A percentile compares a stretch with the other conserved stretches of the same genome.
Evolutionary conservation across 2,113 vertebrate species (phyloP).

Genomic region (Rhynchomys soricoides): DNA sequence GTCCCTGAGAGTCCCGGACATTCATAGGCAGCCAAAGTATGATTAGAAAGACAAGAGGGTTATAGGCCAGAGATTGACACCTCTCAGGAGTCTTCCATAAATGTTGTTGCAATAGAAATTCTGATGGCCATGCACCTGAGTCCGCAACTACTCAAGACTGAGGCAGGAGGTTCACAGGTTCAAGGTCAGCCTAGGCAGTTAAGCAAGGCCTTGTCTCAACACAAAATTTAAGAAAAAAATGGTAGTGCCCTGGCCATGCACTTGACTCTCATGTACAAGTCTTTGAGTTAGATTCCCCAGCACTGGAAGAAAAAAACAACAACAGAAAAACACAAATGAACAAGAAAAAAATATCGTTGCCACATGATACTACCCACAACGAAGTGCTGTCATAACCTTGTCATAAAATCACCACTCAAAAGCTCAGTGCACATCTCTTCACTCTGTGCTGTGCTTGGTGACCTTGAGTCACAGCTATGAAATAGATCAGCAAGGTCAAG

Average conservation of each 20-base stretch:
- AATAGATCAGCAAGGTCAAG: not conserved
- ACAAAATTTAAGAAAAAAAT: not conserved
- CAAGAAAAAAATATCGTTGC: not conserved
- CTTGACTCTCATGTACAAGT: not conserved
- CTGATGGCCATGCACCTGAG: not conserved
- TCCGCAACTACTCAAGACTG: not conserved
- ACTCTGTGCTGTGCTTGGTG: not conserved
- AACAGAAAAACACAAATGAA: too few species aligned
- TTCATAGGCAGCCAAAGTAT: not conserved
- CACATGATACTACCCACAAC: rapidly evolving
- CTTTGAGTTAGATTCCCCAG: not conserved
- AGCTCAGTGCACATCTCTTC: rapidly evolving
- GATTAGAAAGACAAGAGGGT: not conserved
- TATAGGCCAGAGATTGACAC: rapidly evolving
- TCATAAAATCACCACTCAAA: not conserved
- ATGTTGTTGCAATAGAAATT: not conserved
- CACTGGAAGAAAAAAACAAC: not conserved
- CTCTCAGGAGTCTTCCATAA: not conserved
- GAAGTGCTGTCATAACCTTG: rapidly evolving
- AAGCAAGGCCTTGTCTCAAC: not conserved
- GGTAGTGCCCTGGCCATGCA: not conserved
- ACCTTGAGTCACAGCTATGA: not conserved
- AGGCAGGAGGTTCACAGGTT: not conserved
- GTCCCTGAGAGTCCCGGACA: not conserved
- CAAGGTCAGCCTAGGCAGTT: not conserved